Evolutionary conservation across 2,888 invertebrate species (phyloP).

Genomic region (Falcaria lacertinaria): DNA sequence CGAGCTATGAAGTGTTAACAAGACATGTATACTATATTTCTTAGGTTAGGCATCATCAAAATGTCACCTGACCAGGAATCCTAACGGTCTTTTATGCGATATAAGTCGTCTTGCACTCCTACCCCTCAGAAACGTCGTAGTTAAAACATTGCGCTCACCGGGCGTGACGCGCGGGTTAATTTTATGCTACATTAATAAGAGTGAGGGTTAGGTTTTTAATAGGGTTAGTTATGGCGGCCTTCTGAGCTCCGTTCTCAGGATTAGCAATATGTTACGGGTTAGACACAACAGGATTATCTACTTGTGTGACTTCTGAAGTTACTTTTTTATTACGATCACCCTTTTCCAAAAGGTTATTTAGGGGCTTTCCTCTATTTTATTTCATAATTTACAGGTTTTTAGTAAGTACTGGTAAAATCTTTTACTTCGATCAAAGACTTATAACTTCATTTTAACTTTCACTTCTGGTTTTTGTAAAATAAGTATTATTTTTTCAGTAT

Average conservation of each 20-base stretch:
- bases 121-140: slow-evolving; percentile 8
- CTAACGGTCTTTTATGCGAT: slow-evolving; percentile 6
- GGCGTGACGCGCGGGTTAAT: slow-evolving; percentile 72
- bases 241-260: slow-evolving; percentile 53
- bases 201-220: slow-evolving; percentile 68
- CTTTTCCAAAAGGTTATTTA: not conserved
- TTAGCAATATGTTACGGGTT: slow-evolving; percentile 60
- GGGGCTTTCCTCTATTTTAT: no score
- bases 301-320: slow-evolving; percentile 40
- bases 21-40: no score
- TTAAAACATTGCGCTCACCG: slow-evolving; percentile 39
- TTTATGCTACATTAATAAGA: slow-evolving; percentile 77
- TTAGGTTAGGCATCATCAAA: not conserved
- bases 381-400: no score
- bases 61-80: slow-evolving; percentile 13
- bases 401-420: no score
- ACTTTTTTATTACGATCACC: slow-evolving; percentile 23
- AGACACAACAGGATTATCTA: slow-evolving; percentile 51
- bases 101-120: not conserved
- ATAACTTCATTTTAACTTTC: no score
- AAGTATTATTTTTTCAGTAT: no score
- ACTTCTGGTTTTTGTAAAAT: no score
- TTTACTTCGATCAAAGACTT: no score
- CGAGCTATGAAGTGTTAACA: no score
- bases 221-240: slow-evolving; percentile 73